Conservation (phyloP, 2,797 vertebrate genomes). For the Eremophila alpestris region DNA sequence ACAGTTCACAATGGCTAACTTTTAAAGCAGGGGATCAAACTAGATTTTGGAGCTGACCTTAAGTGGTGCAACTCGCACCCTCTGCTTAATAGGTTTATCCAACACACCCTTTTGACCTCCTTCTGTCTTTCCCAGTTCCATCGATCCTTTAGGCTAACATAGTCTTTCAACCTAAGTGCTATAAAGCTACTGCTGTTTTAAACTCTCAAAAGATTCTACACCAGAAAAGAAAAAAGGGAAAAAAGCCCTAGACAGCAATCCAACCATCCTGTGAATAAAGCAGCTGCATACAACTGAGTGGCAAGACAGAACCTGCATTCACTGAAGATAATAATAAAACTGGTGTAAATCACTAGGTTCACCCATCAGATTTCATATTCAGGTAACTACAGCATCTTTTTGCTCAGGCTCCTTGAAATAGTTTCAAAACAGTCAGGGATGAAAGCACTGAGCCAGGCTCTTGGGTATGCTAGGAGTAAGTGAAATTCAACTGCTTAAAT, state of each 20-base stretch:
- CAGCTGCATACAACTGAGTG: not conserved
- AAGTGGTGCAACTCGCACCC: not conserved
- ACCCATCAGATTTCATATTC: not conserved
- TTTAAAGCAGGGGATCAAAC: not conserved
- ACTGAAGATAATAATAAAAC: not conserved
- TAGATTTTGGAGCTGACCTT: not conserved
- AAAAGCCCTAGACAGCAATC: not conserved
- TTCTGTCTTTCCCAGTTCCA: not conserved
- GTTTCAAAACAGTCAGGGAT: not conserved
- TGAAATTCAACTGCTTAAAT: not conserved
- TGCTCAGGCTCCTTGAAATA: not conserved
- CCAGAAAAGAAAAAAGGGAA: rapidly evolving
- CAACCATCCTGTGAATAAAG: not conserved
- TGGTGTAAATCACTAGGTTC: not conserved
- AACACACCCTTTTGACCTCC: not conserved
- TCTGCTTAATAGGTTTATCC: not conserved
- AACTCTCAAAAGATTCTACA: not conserved
- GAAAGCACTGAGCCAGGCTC: not conserved
- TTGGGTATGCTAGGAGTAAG: not conserved
- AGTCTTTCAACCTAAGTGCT: not conserved
- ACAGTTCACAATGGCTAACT: not conserved
- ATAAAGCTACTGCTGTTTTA: not conserved
- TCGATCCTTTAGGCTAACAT: not conserved
- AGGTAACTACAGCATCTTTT: not conserved
- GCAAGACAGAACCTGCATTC: not conserved